Conservation (phyloP, 1,140 invertebrate species). For the Marisa cornuarietis region DNA sequence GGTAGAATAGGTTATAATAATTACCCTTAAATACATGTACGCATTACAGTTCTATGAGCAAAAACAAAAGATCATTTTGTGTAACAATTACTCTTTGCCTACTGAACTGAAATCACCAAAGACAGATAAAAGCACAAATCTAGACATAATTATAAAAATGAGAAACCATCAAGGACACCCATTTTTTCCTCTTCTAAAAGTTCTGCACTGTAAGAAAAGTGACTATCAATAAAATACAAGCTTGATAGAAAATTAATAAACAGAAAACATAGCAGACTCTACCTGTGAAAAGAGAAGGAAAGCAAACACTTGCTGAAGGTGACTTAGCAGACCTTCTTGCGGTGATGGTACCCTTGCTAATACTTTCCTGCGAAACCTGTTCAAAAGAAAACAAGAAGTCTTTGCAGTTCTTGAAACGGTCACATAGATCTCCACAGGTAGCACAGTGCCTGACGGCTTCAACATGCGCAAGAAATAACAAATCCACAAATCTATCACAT, state of each 20-base stretch:
- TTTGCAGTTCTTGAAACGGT: too few relatives aligned
- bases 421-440: too few relatives aligned
- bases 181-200: neutral
- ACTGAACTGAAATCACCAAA: too few relatives aligned
- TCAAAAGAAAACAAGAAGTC: conserved; percentile 11
- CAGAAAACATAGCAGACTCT: conserved; percentile 8
- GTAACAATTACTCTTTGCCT: neutral
- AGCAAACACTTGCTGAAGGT: conserved; percentile 80
- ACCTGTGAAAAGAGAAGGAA: conserved; percentile 76
- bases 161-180: neutral
- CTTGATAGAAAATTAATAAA: neutral
- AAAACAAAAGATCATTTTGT: neutral
- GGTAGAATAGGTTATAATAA: too few relatives aligned
- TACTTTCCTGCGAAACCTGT: conserved; percentile 74
- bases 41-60: too few relatives aligned
- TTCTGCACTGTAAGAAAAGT: neutral
- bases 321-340: conserved; percentile 70
- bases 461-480: too few relatives aligned
- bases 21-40: too few relatives aligned
- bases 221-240: neutral
- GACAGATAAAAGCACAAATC: too few relatives aligned
- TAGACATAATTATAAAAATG: too few relatives aligned
- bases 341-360: conserved; percentile 66
- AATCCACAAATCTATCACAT: too few relatives aligned
- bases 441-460: too few relatives aligned